phyloP scores from a whole-genome alignment of 2,113 vertebrate genomes.

The Epinephelus lanceolatus region DNA sequence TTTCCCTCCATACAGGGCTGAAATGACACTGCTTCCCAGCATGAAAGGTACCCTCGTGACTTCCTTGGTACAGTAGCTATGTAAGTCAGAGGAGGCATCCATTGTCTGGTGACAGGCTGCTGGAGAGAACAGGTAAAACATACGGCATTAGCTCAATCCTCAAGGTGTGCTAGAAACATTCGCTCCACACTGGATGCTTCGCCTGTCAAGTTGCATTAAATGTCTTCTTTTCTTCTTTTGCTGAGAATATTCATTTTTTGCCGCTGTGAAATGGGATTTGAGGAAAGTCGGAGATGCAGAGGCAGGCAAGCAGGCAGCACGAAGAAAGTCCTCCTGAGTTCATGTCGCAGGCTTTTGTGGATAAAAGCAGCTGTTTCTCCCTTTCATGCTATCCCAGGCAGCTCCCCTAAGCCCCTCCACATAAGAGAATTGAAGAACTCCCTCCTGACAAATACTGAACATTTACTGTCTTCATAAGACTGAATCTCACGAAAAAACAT shows the following conservation, averaged over 20 bases:
- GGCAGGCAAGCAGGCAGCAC: slow-evolving; percentile 46
- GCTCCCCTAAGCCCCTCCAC: slow-evolving; percentile 63
- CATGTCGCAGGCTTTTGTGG: slow-evolving; percentile 57
- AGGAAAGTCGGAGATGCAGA: slow-evolving; percentile 54
- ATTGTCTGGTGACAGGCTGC: slow-evolving; percentile 44
- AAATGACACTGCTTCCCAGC: slow-evolving; percentile 1
- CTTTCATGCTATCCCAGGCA: slow-evolving; percentile 68
- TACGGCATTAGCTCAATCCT: slow-evolving; percentile 39
- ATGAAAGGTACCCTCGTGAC: background rate
- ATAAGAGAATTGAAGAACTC: slow-evolving; percentile 54
- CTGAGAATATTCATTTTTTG: slow-evolving; percentile 53
- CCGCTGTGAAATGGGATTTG: slow-evolving; percentile 75
- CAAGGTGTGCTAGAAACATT: slow-evolving; percentile 50
- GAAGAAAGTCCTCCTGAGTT: slow-evolving; percentile 56
- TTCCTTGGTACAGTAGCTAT: slow-evolving; percentile 4
- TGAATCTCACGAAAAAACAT: slow-evolving; percentile 29
- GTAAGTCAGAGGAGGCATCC: slow-evolving; percentile 15
- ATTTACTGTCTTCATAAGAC: slow-evolving; percentile 57
- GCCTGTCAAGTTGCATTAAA: slow-evolving; percentile 68
- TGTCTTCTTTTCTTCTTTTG: slow-evolving; percentile 49
- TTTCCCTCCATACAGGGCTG: slow-evolving; percentile 25
- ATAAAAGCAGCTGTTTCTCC: slow-evolving; percentile 74
- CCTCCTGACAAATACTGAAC: slow-evolving; percentile 43
- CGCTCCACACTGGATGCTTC: slow-evolving; percentile 20
- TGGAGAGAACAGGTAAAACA: slow-evolving; percentile 53